These are phyloP conservation scores for Toxotes jaculatrix DNA, from an alignment of 2,113 vertebrate genomes.

Conservation along the genomic window DNA sequence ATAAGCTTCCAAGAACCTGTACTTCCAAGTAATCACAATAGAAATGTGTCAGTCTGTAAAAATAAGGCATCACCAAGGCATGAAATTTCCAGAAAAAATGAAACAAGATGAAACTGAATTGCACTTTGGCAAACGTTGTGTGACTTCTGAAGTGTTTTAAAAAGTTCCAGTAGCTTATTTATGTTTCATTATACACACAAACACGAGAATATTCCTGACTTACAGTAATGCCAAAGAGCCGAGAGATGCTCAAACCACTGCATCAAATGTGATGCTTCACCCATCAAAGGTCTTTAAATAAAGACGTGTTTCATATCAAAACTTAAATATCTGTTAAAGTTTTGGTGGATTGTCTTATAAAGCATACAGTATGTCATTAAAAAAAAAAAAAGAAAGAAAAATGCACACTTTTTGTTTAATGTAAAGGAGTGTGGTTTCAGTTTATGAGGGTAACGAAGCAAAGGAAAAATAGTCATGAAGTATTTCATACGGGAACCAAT, in stretches of 20 bases:
- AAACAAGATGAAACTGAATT: conserved; percentile 48
- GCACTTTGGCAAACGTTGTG: conserved; percentile 59
- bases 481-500: conserved; percentile 53
- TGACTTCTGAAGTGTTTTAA: conserved; percentile 41
- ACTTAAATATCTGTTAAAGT: conserved; percentile 69
- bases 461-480: conserved; percentile 40
- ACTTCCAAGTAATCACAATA: conserved; percentile 22
- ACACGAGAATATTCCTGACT: conserved; percentile 66
- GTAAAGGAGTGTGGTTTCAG: conserved; percentile 52
- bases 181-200: conserved; percentile 59
- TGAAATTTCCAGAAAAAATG: conserved; percentile 38
- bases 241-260: conserved; percentile 59
- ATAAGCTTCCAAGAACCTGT: conserved; percentile 30
- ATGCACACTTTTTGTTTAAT: conserved; percentile 51
- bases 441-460: conserved; percentile 63
- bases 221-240: conserved; percentile 68
- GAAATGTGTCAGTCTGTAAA: conserved; percentile 23
- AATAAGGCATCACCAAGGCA: conserved; percentile 37
- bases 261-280: conserved; percentile 68
- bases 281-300: conserved; percentile 70
- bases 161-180: conserved; percentile 76
- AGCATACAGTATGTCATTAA: conserved; percentile 46
- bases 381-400: conserved; percentile 33
- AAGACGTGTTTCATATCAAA: conserved; percentile 73
- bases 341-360: conserved; percentile 78